Percentiles rank a stretch among this genome's conserved stretches.
Conservation (phyloP, 2,113 vertebrate genomes). For the Paralichthys olivaceus region DNA sequence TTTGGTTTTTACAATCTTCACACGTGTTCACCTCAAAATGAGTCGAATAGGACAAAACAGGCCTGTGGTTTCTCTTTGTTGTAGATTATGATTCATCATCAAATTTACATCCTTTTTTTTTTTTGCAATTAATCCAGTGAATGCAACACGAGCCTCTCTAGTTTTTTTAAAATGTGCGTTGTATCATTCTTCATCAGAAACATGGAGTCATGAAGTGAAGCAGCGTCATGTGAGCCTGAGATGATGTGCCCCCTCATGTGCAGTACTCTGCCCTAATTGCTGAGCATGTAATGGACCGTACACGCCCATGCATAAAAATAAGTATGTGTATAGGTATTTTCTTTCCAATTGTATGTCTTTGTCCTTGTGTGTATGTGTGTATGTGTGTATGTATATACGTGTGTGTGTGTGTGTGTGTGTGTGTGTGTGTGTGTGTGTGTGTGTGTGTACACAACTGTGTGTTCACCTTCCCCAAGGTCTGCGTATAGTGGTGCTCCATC, state of each 20-base stretch:
- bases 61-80: not conserved
- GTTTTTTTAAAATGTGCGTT: not conserved
- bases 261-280: conserved; percentile 20
- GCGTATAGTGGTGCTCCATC: conserved; percentile 71
- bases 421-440: not conserved
- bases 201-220: not conserved
- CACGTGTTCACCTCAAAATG: not conserved
- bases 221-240: conserved; percentile 11
- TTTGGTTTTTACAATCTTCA: not conserved
- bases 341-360: conserved; percentile 25
- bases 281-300: conserved; percentile 25
- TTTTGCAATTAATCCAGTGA: not conserved
- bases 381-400: no score
- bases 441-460: conserved; percentile 32
- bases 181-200: conserved; percentile 11
- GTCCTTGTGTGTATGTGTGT: conserved; percentile 3
- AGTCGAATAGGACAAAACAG: not conserved
- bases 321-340: conserved; percentile 31
- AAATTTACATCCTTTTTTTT: not conserved
- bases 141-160: not conserved
- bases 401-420: conserved; percentile 2
- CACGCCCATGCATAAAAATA: conserved; percentile 7
- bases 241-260: not conserved
- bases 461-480: conserved; percentile 75
- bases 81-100: no score